Conservation (phyloP, 2,888 invertebrate genomes). For the Nineta flava region DNA sequence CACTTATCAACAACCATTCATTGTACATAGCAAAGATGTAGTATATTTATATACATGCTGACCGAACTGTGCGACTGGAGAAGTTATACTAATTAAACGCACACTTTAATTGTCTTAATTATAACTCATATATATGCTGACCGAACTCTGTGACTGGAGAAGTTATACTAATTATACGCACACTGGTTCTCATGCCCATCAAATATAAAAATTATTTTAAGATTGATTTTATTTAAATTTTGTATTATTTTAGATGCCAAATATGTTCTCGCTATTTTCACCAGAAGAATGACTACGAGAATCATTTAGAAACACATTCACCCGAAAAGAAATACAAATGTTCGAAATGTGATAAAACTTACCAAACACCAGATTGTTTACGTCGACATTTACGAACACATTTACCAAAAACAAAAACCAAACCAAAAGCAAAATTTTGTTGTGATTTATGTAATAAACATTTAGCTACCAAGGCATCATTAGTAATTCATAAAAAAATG, state of each 20-base stretch:
- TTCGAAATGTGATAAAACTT: slow-evolving; percentile 37
- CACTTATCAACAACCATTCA: no score
- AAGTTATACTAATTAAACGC: no score
- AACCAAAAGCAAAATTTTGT: slow-evolving; percentile 35
- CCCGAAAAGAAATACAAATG: slow-evolving; percentile 34
- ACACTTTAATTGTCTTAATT: no score
- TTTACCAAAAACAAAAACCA: slow-evolving; percentile 18
- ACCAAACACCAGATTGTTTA: slow-evolving; percentile 37
- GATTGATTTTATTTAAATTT: no score
- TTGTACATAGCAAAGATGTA: no score
- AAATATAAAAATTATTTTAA: no score
- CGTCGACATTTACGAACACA: slow-evolving; percentile 37
- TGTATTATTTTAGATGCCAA: slow-evolving; percentile 29
- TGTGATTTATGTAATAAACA: slow-evolving; percentile 41
- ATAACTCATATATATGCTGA: no score
- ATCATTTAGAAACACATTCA: slow-evolving; percentile 32
- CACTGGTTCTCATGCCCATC: no score
- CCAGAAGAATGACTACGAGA: slow-evolving; percentile 29
- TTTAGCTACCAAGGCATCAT: slow-evolving; percentile 38
- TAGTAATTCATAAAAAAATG: slow-evolving; percentile 58
- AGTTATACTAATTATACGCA: no score
- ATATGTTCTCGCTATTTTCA: slow-evolving; percentile 39
- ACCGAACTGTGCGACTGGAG: no score
- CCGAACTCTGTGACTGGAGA: no score
- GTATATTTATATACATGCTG: no score